phyloP scores from a whole-genome alignment of 2,797 vertebrate genomes.

The Alfaro cultratus region DNA sequence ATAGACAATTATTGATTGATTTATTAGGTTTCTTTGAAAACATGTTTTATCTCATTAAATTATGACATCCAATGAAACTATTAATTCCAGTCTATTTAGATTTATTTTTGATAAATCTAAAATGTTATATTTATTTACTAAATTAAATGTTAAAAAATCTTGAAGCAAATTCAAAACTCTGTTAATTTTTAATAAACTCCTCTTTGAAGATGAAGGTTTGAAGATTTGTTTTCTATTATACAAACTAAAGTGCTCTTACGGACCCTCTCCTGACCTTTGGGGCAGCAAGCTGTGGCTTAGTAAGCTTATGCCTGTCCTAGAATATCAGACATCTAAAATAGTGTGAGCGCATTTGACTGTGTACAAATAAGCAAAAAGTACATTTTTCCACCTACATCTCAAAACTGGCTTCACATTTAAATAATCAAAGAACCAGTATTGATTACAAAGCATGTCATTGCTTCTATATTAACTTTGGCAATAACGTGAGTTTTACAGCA shows the following conservation, averaged over 20 bases:
- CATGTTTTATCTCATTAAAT: background rate
- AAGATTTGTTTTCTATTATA: background rate
- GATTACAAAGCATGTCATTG: conserved; percentile 27
- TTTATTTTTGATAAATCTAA: background rate
- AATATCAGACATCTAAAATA: conserved; percentile 41
- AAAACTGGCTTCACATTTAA: conserved; percentile 30
- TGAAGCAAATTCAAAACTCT: background rate
- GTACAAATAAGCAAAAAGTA: conserved; percentile 35
- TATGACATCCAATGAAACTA: background rate
- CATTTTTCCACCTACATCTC: conserved; percentile 26
- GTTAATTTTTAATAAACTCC: background rate
- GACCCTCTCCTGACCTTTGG: background rate
- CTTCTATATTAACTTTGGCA: conserved; percentile 31
- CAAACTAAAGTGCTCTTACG: background rate
- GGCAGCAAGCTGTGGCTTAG: background rate
- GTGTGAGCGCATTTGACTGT: conserved; percentile 46
- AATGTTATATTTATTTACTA: background rate
- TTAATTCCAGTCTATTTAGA: background rate
- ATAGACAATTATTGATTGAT: background rate
- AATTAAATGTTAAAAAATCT: background rate
- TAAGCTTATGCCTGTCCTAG: conserved; percentile 30
- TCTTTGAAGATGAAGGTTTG: background rate
- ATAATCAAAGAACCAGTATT: conserved; percentile 48
- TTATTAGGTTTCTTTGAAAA: background rate
- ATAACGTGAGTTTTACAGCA: conserved; percentile 52